Percentiles rank a stretch among this genome's conserved stretches.
These are phyloP conservation scores for Siphonodentalium dalli DNA, from an alignment of 2,888 invertebrate genomes.

Conservation along the genomic window DNA sequence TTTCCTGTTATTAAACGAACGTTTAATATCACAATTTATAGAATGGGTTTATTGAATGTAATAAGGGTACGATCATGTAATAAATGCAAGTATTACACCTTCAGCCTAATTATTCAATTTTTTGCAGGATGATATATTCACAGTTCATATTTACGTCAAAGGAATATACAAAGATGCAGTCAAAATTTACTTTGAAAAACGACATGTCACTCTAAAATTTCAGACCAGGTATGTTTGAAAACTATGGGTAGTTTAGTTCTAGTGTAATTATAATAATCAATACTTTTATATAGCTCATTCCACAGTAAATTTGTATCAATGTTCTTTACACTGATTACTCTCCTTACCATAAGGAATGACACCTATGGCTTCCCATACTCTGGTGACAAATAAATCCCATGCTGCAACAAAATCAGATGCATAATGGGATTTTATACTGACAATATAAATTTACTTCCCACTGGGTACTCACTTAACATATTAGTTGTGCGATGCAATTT, in stretches of 20 bases:
- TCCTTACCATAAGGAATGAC: too few species aligned
- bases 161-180: conserved; percentile 48
- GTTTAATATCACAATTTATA: background rate
- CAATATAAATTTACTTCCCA: too few species aligned
- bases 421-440: too few species aligned
- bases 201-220: conserved; percentile 46
- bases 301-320: too few species aligned
- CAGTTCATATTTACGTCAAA: conserved; percentile 53
- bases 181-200: conserved; percentile 41
- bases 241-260: background rate
- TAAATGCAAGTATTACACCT: background rate
- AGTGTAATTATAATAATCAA: background rate
- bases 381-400: too few species aligned
- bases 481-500: too few species aligned
- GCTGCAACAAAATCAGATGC: too few species aligned
- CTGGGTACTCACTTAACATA: too few species aligned
- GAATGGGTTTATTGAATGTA: background rate
- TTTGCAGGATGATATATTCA: conserved; percentile 42
- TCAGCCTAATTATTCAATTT: conserved; percentile 1
- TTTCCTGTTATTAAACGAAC: background rate
- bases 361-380: too few species aligned
- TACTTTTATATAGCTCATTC: too few species aligned
- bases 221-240: conserved; percentile 42
- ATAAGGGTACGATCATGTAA: background rate
- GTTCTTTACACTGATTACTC: too few species aligned